Evolutionary conservation across 2,888 invertebrate genomes (phyloP).

Genomic region (Noctua janthe): DNA sequence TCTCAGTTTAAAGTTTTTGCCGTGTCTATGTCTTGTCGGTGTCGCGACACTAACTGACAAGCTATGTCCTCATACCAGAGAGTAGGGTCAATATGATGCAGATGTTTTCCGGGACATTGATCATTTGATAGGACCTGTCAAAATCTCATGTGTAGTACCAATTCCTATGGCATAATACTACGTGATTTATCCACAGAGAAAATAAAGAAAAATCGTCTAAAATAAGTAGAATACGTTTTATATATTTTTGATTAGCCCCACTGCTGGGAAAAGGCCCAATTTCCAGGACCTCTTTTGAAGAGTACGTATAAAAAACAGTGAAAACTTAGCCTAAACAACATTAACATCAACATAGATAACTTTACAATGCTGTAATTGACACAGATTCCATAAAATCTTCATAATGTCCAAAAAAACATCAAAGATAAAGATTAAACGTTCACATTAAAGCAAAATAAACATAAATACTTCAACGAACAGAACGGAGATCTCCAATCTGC

Average conservation of each 20-base stretch:
- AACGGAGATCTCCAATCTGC: conserved; percentile 57
- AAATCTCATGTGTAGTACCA: neutral
- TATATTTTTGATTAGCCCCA: neutral
- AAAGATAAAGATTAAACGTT: conserved; percentile 4
- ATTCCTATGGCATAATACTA: neutral
- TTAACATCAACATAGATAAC: neutral
- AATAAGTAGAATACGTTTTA: neutral
- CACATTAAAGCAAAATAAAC: conserved; percentile 14
- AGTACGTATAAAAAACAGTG: neutral
- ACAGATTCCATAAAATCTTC: conserved; percentile 2
- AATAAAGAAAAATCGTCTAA: neutral
- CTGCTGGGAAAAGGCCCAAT: neutral
- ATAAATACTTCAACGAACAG: conserved; percentile 32
- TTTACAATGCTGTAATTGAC: neutral
- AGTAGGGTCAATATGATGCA: conserved; percentile 34
- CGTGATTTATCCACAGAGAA: neutral
- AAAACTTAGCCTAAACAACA: neutral
- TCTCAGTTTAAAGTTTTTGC: conserved; percentile 54
- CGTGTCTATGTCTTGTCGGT: conserved; percentile 28
- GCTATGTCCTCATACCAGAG: conserved; percentile 62
- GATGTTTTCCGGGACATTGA: conserved; percentile 11
- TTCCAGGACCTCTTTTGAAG: neutral
- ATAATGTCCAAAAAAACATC: conserved; percentile 4
- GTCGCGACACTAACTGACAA: conserved; percentile 45
- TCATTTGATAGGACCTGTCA: neutral